phyloP scores from a whole-genome alignment of 2,888 invertebrate species.

The Diarsia dahlii region DNA sequence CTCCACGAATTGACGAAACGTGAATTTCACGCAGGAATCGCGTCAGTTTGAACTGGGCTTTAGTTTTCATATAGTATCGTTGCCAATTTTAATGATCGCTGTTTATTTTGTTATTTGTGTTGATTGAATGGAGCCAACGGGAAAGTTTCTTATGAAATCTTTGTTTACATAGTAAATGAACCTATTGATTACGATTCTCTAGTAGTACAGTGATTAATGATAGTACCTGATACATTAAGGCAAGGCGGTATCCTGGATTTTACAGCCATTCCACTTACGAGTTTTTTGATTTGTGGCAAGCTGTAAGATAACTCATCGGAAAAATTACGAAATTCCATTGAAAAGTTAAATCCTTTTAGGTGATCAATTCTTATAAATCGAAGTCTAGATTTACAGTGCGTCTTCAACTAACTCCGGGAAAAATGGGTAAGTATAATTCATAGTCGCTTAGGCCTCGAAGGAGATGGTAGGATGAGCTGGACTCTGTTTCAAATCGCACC shows the following conservation, averaged over 20 bases:
- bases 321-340: too few relatives aligned
- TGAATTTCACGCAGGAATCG: not conserved
- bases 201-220: not conserved
- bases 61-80: not conserved
- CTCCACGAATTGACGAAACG: too few relatives aligned
- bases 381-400: too few relatives aligned
- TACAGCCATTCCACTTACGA: not conserved
- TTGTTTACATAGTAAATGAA: conserved; percentile 14
- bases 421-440: too few relatives aligned
- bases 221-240: not conserved
- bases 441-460: too few relatives aligned
- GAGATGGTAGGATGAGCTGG: too few relatives aligned
- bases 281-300: not conserved
- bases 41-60: not conserved
- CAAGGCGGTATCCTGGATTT: not conserved
- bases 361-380: too few relatives aligned
- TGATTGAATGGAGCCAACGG: conserved; percentile 7
- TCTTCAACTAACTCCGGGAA: too few relatives aligned
- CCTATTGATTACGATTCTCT: not conserved
- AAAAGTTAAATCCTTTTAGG: too few relatives aligned
- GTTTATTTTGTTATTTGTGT: conserved; percentile 11
- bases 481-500: too few relatives aligned
- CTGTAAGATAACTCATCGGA: too few relatives aligned
- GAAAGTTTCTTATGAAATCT: conserved; percentile 2
- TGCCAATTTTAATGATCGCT: conserved; percentile 33